These are phyloP conservation scores for Psephotus haematonotus DNA, from an alignment of 2,113 vertebrate species.

Conservation along the genomic window DNA sequence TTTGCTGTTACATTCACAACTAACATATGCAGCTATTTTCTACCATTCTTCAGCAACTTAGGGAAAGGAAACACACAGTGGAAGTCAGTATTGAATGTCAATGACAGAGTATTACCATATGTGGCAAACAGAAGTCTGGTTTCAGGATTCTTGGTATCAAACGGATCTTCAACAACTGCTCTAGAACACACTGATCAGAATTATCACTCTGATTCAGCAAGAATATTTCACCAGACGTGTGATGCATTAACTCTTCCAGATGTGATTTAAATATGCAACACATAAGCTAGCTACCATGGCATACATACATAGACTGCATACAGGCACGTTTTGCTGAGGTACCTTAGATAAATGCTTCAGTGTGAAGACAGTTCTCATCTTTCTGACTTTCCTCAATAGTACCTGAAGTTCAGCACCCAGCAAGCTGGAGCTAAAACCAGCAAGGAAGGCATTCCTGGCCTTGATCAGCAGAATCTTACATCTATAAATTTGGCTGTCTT, in stretches of 20 bases:
- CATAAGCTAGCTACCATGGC: neutral
- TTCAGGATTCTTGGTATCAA: neutral
- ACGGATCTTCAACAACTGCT: neutral
- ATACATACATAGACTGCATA: neutral
- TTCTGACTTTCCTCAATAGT: neutral
- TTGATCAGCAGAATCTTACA: neutral
- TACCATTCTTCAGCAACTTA: neutral
- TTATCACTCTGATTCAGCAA: neutral
- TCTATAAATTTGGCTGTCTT: neutral
- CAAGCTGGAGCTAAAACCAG: neutral
- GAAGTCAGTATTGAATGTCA: neutral
- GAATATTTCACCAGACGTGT: neutral
- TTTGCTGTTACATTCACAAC: neutral
- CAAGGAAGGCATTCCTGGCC: neutral
- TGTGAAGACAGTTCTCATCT: neutral
- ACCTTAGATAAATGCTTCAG: neutral
- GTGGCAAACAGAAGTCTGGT: neutral
- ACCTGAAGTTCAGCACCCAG: neutral
- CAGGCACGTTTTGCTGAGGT: neutral
- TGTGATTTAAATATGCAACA: neutral
- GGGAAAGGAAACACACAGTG: rapidly evolving
- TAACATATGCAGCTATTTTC: neutral
- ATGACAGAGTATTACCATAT: neutral
- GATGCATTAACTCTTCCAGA: neutral
- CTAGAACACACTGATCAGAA: neutral